These are phyloP conservation scores for Dromiciops gliroides DNA, from an alignment of 2,113 vertebrate genomes.

Conservation along the genomic window DNA sequence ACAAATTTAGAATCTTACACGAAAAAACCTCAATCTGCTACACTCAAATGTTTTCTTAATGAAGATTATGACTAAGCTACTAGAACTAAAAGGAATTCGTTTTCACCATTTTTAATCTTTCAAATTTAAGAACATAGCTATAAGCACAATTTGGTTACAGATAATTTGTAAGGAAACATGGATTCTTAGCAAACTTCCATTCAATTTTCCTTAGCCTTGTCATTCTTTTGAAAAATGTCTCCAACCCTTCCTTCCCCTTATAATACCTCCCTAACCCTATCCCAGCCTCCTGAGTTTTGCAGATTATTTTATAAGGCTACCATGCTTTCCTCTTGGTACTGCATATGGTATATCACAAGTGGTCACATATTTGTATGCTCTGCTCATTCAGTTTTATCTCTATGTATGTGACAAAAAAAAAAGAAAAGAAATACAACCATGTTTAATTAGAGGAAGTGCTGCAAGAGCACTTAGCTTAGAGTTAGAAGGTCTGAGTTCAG, in stretches of 20 bases:
- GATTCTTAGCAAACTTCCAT: slow-evolving; percentile 19
- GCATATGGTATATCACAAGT: neutral
- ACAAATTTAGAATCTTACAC: slow-evolving; percentile 1
- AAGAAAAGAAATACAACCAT: too few relatives aligned
- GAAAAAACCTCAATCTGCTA: neutral
- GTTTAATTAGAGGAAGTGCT: neutral
- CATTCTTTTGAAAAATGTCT: neutral
- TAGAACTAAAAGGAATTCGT: slow-evolving; percentile 59
- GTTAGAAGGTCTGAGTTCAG: neutral
- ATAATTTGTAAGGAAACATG: slow-evolving; percentile 41
- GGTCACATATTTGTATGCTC: neutral
- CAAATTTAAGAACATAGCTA: slow-evolving; percentile 31
- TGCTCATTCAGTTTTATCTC: neutral
- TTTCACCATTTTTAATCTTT: slow-evolving; percentile 55
- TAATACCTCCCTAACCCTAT: neutral
- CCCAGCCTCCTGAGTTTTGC: neutral
- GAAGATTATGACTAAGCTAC: slow-evolving; percentile 54
- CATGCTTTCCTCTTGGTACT: neutral
- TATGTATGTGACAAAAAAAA: neutral
- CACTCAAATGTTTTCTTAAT: neutral
- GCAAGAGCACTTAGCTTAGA: neutral
- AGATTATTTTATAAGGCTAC: neutral
- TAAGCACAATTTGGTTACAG: slow-evolving; percentile 19
- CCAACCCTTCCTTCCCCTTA: neutral
- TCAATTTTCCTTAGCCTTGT: slow-evolving; percentile 29